phyloP scores from a whole-genome alignment of 2,888 invertebrate species.

The Nemotelus nigrinus region DNA sequence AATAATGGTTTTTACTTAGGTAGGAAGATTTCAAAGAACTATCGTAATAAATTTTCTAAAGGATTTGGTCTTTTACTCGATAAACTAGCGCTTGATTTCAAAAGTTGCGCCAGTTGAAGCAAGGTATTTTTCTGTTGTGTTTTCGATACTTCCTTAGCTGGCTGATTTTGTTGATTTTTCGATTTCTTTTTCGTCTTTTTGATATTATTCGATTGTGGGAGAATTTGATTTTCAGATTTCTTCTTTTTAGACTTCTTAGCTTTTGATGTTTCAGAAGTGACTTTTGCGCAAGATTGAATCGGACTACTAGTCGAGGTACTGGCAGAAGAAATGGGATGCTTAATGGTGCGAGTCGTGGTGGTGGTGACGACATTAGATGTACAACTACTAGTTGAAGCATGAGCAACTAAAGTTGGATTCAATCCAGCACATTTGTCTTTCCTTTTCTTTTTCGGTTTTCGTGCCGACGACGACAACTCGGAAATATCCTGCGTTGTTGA shows the following conservation, averaged over 20 bases:
- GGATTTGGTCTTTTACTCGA: conserved; percentile 26
- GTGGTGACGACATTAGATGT: not conserved
- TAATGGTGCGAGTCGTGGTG: not conserved
- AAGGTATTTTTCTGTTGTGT: conserved; percentile 48
- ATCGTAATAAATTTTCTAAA: conserved; percentile 51
- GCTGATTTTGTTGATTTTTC: not conserved
- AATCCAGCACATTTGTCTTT: conserved; percentile 50
- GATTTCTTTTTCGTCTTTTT: conserved; percentile 23
- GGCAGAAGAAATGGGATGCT: not conserved
- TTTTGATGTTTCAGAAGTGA: not conserved
- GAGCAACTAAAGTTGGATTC: conserved; percentile 18
- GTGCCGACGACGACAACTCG: conserved; percentile 35
- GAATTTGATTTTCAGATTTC: not conserved
- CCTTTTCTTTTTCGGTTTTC: conserved; percentile 58
- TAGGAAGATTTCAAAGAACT: conserved; percentile 15
- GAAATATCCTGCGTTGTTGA: conserved; percentile 4
- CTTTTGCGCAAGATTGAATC: not conserved
- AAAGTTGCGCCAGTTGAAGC: conserved; percentile 45
- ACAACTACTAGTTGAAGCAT: conserved; percentile 14
- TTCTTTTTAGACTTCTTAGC: not conserved
- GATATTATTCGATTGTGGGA: conserved; percentile 8
- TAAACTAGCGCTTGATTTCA: conserved; percentile 33
- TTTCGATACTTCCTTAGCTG: conserved; percentile 39
- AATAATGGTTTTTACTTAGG: no score
- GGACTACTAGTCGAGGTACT: not conserved